Evolutionary conservation across 2,888 invertebrate genomes (phyloP), one percentile per base, ranked within the genome.

Genomic region (Epinotia demarniana): DNA sequence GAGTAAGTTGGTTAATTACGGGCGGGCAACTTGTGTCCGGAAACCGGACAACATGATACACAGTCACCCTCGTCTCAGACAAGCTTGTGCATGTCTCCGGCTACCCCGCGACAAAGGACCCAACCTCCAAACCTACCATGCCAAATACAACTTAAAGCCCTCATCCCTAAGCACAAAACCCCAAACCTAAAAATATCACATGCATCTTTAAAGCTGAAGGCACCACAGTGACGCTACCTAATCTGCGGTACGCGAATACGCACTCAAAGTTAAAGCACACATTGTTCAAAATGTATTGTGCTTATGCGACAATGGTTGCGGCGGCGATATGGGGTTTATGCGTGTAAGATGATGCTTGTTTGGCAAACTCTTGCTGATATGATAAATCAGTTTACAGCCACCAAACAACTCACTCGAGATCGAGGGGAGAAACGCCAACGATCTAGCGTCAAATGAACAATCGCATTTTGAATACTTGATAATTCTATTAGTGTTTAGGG

Each of bases 291-390:
- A 89, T 92, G 89, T 89, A 86, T 87, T 90, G 91, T 83, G 80
- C 77, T 75, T 77, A 78, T 74, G 78, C 79, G 80, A 85, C 85
- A 84, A 85, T 83, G 82, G 83, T 85, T 85, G 86, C 80, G 87
- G 86, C 83, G 84, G 86, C 85, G 91, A 91, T 92, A 90, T 84
- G 87, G 88, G 92, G 92, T 92, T 93, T 93, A 93, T 92, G 92
- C 89, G 90, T 93, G 93, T 93, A 92, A 93, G 93, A 93, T 93
- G 93, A 93, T 89, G 93, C 92, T 93, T 93, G 93, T 94, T 94
- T 90, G 84, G 86, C 81, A 87, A 91, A 91, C 89, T 83, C 82
- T 89, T 85, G 86, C 86, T 89, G 92, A 92, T 93, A 93, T 93
- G 93, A 93, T 93, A 93, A 93, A 94, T 94, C 93, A 93, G 92